Percentiles rank a stretch among this genome's conserved stretches.
These are phyloP conservation scores for Callaeas wilsoni DNA, from an alignment of 2,113 vertebrate genomes.

Conservation along the genomic window DNA sequence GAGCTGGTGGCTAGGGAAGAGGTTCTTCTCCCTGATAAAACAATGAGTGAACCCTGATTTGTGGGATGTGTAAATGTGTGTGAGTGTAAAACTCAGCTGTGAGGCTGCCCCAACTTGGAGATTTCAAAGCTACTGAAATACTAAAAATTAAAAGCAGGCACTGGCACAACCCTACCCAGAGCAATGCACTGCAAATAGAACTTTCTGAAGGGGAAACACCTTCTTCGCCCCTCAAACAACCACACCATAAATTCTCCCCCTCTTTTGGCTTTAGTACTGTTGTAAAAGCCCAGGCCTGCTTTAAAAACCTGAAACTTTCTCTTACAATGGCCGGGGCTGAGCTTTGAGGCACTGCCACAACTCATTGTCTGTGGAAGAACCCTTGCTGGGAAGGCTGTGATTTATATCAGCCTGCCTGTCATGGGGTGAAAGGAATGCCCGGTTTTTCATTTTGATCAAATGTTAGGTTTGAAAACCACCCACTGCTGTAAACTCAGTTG, in stretches of 20 bases:
- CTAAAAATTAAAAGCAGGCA: neutral
- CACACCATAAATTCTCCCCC: neutral
- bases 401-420: conserved; percentile 74
- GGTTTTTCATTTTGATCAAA: conserved; percentile 74
- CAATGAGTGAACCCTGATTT: neutral
- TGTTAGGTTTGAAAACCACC: conserved; percentile 72
- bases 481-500: conserved; percentile 68
- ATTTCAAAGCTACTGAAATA: neutral
- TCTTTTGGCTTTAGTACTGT: conserved; percentile 19
- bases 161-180: neutral
- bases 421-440: conserved; percentile 70
- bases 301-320: conserved; percentile 53
- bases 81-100: neutral
- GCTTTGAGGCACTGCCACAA: conserved; percentile 51
- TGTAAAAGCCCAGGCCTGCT: conserved; percentile 45
- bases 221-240: neutral
- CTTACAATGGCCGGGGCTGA: conserved; percentile 52
- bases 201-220: neutral
- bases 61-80: fast-evolving
- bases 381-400: conserved; percentile 70
- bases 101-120: neutral
- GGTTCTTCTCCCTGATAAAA: neutral
- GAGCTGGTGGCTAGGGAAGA: neutral
- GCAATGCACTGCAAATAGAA: neutral
- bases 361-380: conserved; percentile 52